These are phyloP conservation scores for Varecia variegata DNA, from an alignment of 2,797 vertebrate species.

Conservation along the genomic window DNA sequence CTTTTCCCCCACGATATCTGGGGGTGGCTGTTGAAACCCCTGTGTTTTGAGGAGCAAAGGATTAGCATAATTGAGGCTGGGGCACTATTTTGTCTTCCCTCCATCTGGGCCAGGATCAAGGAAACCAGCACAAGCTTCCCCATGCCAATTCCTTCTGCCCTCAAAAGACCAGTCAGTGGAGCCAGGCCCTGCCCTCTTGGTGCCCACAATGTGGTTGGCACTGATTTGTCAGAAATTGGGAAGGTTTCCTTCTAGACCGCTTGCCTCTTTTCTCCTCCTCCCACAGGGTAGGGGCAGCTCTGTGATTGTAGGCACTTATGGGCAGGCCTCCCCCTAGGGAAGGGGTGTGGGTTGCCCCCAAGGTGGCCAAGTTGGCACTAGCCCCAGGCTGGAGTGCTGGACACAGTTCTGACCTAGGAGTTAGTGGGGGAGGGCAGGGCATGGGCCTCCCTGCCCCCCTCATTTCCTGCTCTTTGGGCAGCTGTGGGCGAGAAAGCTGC, in stretches of 20 bases:
- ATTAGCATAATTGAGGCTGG: constrained; percentile 21
- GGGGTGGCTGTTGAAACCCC: neutral
- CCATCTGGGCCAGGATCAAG: constrained; percentile 49
- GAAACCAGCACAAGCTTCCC: constrained; percentile 41
- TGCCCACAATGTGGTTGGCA: constrained; percentile 77
- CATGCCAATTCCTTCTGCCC: constrained; percentile 59
- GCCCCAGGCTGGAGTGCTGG: constrained; percentile 62
- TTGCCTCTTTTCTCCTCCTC: constrained; percentile 55
- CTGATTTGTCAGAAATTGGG: constrained; percentile 77
- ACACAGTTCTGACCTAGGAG: constrained; percentile 25
- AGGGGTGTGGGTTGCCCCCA: constrained; percentile 67
- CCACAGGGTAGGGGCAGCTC: constrained; percentile 1
- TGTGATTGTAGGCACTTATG: constrained; percentile 54
- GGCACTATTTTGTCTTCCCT: constrained; percentile 26
- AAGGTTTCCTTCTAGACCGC: constrained; percentile 72
- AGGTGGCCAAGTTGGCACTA: constrained; percentile 73
- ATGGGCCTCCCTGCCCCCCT: constrained; percentile 61
- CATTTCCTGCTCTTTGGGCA: constrained; percentile 77
- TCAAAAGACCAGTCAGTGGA: constrained; percentile 63
- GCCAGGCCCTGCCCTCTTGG: constrained; percentile 58
- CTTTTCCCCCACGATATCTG: neutral
- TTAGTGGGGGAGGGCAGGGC: constrained; percentile 62
- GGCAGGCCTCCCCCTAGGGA: constrained; percentile 51
- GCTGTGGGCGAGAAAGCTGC: constrained; percentile 78
- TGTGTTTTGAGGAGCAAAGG: neutral